Conservation (phyloP, 2,888 invertebrate genomes). For the Celastrina argiolus region DNA sequence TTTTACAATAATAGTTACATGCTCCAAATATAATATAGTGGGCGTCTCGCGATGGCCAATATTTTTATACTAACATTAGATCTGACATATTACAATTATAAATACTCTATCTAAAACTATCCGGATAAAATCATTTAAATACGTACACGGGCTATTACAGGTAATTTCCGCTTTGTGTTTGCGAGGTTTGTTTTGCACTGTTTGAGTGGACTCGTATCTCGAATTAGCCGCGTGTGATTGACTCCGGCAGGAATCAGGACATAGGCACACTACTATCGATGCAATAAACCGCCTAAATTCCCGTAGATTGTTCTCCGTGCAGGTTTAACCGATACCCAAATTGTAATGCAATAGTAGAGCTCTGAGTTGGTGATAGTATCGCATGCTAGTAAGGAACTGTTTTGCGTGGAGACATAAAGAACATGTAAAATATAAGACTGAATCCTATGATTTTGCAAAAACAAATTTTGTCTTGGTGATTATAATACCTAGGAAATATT, state of each 20-base stretch:
- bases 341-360: neutral
- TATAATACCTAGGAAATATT: no score
- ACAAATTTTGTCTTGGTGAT: no score
- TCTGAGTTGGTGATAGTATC: neutral
- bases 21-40: no score
- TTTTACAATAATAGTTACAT: no score
- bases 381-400: neutral
- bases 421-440: no score
- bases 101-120: neutral
- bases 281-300: neutral
- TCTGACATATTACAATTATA: no score
- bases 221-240: conserved; percentile 11
- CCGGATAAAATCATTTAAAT: neutral
- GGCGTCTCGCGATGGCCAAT: no score
- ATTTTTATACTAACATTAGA: no score
- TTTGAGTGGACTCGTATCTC: neutral
- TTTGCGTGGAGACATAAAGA: neutral
- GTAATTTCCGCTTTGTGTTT: conserved; percentile 4
- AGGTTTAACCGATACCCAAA: neutral
- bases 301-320: neutral
- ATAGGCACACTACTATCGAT: neutral
- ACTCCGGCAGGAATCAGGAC: neutral
- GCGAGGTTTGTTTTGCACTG: neutral
- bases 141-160: neutral
- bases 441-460: no score